These are phyloP conservation scores for Fulica atra DNA, from an alignment of 2,113 vertebrate species.

Conservation along the genomic window DNA sequence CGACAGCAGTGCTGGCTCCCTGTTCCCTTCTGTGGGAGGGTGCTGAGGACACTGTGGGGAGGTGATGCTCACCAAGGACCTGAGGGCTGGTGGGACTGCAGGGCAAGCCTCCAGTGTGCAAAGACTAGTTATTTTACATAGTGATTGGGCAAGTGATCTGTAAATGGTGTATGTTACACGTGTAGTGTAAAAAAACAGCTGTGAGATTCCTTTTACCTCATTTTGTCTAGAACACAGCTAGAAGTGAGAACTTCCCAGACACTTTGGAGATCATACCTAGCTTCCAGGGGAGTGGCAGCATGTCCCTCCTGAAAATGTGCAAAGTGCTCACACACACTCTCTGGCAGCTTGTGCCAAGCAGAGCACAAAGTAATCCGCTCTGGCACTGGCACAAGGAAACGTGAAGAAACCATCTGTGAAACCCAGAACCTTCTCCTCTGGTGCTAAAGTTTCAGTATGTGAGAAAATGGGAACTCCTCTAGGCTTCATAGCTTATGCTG, in stretches of 20 bases:
- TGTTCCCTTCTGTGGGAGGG: neutral
- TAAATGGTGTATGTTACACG: neutral
- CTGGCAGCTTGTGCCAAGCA: neutral
- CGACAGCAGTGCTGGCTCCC: neutral
- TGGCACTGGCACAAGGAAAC: neutral
- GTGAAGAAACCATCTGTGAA: conserved; percentile 2
- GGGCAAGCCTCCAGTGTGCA: neutral
- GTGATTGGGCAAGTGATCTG: neutral
- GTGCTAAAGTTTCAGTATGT: neutral
- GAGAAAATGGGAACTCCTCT: neutral
- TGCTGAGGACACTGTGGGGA: neutral
- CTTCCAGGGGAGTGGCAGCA: neutral
- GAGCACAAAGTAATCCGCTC: neutral
- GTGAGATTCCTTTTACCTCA: neutral
- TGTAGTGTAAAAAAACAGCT: neutral
- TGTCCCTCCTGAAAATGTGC: neutral
- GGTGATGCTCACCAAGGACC: rapidly evolving
- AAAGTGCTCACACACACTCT: neutral
- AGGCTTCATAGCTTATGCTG: neutral
- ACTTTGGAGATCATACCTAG: neutral
- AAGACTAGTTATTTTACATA: neutral
- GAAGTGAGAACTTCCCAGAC: neutral
- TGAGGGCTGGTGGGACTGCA: rapidly evolving
- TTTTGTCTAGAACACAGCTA: neutral
- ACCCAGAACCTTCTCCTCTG: neutral